Evolutionary conservation across 2,113 vertebrate species (phyloP), one percentile per base, ranked within the genome.

Genomic region (Coturnix japonica): DNA sequence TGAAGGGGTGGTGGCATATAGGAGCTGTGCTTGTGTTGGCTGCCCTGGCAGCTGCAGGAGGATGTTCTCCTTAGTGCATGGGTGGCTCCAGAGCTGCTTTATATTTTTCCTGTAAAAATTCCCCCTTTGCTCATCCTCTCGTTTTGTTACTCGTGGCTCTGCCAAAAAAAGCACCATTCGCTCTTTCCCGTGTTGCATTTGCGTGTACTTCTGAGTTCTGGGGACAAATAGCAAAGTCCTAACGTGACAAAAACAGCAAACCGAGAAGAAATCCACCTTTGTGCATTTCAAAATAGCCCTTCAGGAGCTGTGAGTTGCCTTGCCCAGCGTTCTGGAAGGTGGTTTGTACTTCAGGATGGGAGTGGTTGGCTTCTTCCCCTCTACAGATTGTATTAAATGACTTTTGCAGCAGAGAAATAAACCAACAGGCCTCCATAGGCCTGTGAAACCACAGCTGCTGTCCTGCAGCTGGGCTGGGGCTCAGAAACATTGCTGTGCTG

Each of bases 1-100:
- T 21, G 61, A 33, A 7, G 23, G 31, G 49, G 51, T 0, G 4
- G n/a, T 33, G 70, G n/a, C 11, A 2, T 6, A 12, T 4, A 11
- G 28, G 83, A 57, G 37, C 46, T 8, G 2, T 2, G 1, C 9
- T 31, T 53, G 51, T 37, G n/a, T 44, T 25, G 16, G 14, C 25
- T 64, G 46, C 28, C 1, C 51, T 3, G 6, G 2, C 5, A 6
- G 37, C 73, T 51, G 37, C 39, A 5, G 31, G 21, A 33, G 35
- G 25, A 6, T 28, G 2, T 8, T 8, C 35, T 56, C 63, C 56
- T 33, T 44, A 51, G 13, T 1, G 3, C 30, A 21, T 5, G 18
- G 43, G 11, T 39, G 21, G 7, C 8, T 56, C 35, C 26, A 4
- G 4, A 11, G n/a, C 20, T 22, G 17, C n/a, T 11, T 63, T 31